phyloP scores from a whole-genome alignment of 2,113 vertebrate genomes.

The Paradoxurus hermaphroditus region DNA sequence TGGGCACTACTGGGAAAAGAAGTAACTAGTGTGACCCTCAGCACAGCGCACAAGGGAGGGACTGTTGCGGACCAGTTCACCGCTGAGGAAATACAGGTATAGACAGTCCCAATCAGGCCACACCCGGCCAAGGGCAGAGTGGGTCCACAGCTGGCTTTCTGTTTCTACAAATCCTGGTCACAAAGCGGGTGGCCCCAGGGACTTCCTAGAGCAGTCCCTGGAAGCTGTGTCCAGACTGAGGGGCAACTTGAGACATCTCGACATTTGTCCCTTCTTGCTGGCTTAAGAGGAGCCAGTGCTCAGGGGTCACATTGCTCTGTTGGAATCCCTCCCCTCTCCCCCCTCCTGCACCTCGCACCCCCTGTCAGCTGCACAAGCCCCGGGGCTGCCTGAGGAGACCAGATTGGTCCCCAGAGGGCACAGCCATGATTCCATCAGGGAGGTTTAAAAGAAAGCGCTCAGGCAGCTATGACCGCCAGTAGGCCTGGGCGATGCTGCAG shows the following conservation, averaged over 20 bases:
- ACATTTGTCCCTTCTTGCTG: neutral
- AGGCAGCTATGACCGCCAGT: fast-evolving
- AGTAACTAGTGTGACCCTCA: too few relatives aligned
- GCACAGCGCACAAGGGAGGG: fast-evolving
- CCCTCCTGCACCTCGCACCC: fast-evolving
- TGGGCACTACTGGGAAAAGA: neutral
- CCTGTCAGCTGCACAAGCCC: too few relatives aligned
- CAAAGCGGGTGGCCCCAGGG: fast-evolving
- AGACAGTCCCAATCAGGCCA: neutral
- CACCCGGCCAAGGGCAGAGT: neutral
- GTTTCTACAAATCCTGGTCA: neutral
- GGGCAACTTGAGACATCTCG: neutral
- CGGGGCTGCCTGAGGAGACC: too few relatives aligned
- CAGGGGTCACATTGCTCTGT: neutral
- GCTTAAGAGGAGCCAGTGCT: neutral
- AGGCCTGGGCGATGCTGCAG: neutral
- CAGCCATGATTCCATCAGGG: neutral
- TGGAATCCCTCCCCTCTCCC: fast-evolving
- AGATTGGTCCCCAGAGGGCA: neutral
- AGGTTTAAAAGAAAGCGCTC: neutral
- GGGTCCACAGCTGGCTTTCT: neutral
- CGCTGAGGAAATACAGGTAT: neutral
- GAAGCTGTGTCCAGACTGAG: neutral
- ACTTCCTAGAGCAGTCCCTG: neutral
- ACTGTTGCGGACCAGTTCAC: too few relatives aligned